phyloP scores from a whole-genome alignment of 2,888 invertebrate genomes.

The Drosophila maculinotata region DNA sequence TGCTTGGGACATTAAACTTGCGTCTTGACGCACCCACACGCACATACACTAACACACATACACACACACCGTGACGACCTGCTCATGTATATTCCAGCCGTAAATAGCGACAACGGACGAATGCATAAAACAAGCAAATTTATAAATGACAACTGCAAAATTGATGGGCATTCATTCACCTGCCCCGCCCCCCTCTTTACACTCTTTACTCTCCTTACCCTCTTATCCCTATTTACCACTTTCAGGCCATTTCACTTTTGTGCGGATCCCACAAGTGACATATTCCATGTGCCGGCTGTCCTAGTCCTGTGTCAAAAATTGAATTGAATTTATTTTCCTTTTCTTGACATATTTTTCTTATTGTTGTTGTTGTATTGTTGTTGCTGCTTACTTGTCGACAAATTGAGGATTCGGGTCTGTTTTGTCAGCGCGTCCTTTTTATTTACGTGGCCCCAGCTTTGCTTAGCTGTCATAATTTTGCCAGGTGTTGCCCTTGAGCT shows the following conservation, averaged over 20 bases:
- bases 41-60: constrained; percentile 2
- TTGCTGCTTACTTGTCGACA: constrained; percentile 32
- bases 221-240: not conserved
- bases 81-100: constrained; percentile 55
- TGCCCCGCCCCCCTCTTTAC: not conserved
- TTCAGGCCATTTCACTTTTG: constrained; percentile 34
- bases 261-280: constrained; percentile 28
- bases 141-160: constrained; percentile 72
- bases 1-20: constrained; percentile 61
- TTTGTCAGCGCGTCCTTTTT: constrained; percentile 34
- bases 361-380: not conserved
- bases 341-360: constrained; percentile 2
- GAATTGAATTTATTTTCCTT: constrained; percentile 50
- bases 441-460: constrained; percentile 6
- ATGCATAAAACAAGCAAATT: constrained; percentile 72
- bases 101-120: constrained; percentile 51
- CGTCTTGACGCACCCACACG: constrained; percentile 33
- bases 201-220: not conserved
- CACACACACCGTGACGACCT: constrained; percentile 1
- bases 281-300: constrained; percentile 32
- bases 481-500: constrained; percentile 17
- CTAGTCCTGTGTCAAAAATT: constrained; percentile 51
- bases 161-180: constrained; percentile 54
- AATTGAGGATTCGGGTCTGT: constrained; percentile 39
- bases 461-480: constrained; percentile 50